phyloP scores from a whole-genome alignment of 2,888 invertebrate species.

The Thymelicus acteon region DNA sequence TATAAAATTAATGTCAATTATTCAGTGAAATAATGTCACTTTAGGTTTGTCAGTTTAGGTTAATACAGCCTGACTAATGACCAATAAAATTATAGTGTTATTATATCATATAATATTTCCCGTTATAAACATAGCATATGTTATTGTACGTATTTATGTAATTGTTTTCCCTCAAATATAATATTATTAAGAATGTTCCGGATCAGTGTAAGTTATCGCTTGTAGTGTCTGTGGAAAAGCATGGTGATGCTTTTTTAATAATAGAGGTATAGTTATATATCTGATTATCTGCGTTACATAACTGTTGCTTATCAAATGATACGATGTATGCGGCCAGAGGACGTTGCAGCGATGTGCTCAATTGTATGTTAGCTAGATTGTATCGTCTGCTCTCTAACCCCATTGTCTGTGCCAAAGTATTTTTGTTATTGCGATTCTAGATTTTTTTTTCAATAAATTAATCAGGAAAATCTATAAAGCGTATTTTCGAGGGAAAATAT shows the following conservation, averaged over 20 bases:
- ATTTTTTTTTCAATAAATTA: neutral
- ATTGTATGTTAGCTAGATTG: constrained; percentile 67
- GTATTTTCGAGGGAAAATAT: too few species aligned
- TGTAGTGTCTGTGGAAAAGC: constrained; percentile 79
- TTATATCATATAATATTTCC: constrained; percentile 39
- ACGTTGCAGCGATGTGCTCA: constrained; percentile 64
- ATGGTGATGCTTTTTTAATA: constrained; percentile 69
- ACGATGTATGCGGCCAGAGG: constrained; percentile 60
- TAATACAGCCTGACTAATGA: neutral
- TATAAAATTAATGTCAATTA: too few species aligned
- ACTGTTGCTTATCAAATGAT: constrained; percentile 70
- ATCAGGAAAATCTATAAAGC: too few species aligned
- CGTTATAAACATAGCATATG: constrained; percentile 21
- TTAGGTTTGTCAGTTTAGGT: too few species aligned
- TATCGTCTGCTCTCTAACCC: constrained; percentile 55
- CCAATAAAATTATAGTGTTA: neutral
- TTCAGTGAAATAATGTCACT: too few species aligned
- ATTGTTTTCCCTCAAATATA: constrained; percentile 49
- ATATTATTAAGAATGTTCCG: constrained; percentile 66
- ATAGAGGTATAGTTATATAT: constrained; percentile 63
- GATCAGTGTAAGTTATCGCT: constrained; percentile 78
- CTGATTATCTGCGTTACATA: constrained; percentile 64
- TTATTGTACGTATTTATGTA: constrained; percentile 42
- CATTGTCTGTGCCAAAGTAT: constrained; percentile 44
- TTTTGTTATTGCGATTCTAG: neutral